Percentiles rank a stretch among this genome's conserved stretches.
Evolutionary conservation across 2,888 invertebrate species (phyloP).

Genomic region (Leptinotarsa tumamoca): DNA sequence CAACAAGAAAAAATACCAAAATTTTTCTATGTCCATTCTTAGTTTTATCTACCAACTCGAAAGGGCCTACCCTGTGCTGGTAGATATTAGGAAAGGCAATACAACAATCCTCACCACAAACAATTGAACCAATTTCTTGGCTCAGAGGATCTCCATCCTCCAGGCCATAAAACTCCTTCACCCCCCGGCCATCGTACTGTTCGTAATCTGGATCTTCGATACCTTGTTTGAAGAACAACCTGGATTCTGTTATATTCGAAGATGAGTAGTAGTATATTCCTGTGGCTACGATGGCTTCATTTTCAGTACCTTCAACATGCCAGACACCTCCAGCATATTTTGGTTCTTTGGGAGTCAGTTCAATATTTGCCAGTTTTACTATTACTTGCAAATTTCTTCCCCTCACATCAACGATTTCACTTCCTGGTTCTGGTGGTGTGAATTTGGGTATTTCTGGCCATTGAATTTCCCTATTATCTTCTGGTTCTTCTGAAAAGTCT

Average conservation of each 20-base stretch:
- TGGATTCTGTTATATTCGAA: background rate
- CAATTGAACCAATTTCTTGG: conserved; percentile 5
- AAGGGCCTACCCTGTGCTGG: background rate
- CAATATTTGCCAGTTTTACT: conserved; percentile 10
- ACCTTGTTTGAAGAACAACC: background rate
- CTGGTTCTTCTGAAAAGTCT: background rate
- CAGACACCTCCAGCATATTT: background rate
- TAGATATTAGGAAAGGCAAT: background rate
- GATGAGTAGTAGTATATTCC: conserved; percentile 1
- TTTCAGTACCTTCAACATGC: background rate
- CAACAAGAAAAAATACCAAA: conserved; percentile 7
- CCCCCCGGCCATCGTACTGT: background rate
- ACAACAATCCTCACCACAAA: background rate
- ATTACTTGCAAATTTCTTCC: conserved; percentile 1
- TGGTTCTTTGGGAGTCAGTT: conserved; percentile 5
- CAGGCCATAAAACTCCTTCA: background rate
- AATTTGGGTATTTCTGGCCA: conserved; percentile 4
- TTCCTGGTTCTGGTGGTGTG: background rate
- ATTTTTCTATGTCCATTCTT: background rate
- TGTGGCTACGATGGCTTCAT: background rate
- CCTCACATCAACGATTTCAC: background rate
- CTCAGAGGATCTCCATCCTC: background rate
- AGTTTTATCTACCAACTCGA: background rate
- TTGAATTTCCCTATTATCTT: background rate
- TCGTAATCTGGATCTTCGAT: background rate